phyloP scores from a whole-genome alignment of 1,140 invertebrate genomes.

The Procambarus virginalis region DNA sequence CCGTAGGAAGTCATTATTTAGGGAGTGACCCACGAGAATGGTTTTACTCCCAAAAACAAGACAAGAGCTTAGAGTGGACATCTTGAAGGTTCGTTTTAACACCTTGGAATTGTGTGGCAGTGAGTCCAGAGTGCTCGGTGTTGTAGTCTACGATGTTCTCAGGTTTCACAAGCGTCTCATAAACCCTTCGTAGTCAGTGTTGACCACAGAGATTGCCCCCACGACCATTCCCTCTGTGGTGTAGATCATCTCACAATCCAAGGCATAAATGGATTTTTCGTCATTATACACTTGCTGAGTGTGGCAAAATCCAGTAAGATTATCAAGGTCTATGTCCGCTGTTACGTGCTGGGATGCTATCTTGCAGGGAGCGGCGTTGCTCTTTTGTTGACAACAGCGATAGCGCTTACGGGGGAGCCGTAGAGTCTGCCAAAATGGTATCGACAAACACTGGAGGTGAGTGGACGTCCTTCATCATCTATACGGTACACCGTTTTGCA shows the following conservation, averaged over 20 bases:
- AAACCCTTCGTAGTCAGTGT: conserved; percentile 81
- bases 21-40: conserved; percentile 76
- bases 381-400: neutral
- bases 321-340: conserved; percentile 11
- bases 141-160: conserved; percentile 77
- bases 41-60: conserved; percentile 72
- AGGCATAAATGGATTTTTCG: conserved; percentile 80
- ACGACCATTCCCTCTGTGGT: conserved; percentile 87
- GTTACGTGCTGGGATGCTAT: neutral
- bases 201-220: conserved; percentile 86
- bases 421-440: neutral
- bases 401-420: neutral
- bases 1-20: conserved; percentile 78
- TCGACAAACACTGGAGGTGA: neutral
- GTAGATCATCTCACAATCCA: conserved; percentile 96
- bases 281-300: neutral
- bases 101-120: conserved; percentile 70
- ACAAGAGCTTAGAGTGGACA: conserved; percentile 76
- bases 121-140: conserved; percentile 78
- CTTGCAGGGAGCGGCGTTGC: neutral
- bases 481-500: neutral
- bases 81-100: conserved; percentile 70
- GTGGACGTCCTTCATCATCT: neutral
- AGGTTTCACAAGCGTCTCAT: conserved; percentile 85
- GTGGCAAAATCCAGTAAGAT: conserved; percentile 10